Evolutionary conservation across 2,113 vertebrate genomes (phyloP), one percentile per base, ranked within the genome.

Genomic region (Mastomys natalensis): DNA sequence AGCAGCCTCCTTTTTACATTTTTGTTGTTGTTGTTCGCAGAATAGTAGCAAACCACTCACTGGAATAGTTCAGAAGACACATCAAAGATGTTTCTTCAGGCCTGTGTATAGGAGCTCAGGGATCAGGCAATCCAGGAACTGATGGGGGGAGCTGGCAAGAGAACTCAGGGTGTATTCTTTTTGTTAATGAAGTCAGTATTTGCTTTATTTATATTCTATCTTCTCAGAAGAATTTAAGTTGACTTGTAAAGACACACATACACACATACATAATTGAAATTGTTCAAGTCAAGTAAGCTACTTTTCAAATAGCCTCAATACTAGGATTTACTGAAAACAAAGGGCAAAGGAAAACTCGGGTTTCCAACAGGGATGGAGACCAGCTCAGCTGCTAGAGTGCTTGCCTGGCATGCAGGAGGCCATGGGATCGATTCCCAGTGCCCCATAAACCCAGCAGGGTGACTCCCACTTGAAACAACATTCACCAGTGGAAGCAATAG

Each of bases 151-250:
- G 22, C n/a, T 48, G 62, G 89, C 16, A 91, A 84, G 55, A 48
- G 29, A 17, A 90, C 16, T 45, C 1, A 1, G 62, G 62, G 3
- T 48, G 51, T 58, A 58, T 93, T 60, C 53, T 93, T 96, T 80
- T 74, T 80, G 88, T 92, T 93, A 96, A 70, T 53, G 12, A 93
- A 95, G 76, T 88, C 76, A 90, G 91, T 85, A 80, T 76, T 85
- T 58, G 53, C 70, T 34, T 4, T 90, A 73, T 80, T 95, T 95
- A 93, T 70, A 51, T 13, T 72, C 24, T 12, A 81, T 43, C 80
- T 88, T 93, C 80, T 97, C 64, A n/a, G 86, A 96, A 91, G 78
- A 96, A 89, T 93, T 66, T 70, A 76, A 95, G 62, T 93, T 84
- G 22, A 15, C 21, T 88, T 93, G 70, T 87, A 73, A 94, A 97